Evolutionary conservation across 2,888 invertebrate species (phyloP).

Genomic region (Cabera pusaria): DNA sequence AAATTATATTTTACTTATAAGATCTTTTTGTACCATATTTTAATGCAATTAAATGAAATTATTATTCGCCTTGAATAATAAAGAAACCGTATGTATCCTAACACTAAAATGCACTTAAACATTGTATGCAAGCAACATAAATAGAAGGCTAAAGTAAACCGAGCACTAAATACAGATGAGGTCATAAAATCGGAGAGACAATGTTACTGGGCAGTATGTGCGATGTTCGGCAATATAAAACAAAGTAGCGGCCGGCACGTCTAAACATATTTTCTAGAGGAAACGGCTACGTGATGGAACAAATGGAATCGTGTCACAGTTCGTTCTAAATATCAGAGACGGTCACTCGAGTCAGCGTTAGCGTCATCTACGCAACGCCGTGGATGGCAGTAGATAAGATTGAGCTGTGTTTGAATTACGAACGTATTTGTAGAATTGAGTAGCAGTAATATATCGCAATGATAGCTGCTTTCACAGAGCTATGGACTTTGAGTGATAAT

Average conservation of each 20-base stretch:
- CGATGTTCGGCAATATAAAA: conserved; percentile 32
- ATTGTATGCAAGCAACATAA: conserved; percentile 15
- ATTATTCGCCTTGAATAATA: too few relatives aligned
- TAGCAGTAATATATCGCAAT: too few relatives aligned
- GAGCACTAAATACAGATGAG: conserved; percentile 35
- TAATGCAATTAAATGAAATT: too few relatives aligned
- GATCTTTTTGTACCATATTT: too few relatives aligned
- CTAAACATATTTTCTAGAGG: conserved; percentile 45
- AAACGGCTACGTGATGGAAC: conserved; percentile 50
- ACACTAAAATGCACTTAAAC: conserved; percentile 15
- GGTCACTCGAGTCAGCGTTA: conserved; percentile 39
- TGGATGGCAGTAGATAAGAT: conserved; percentile 14
- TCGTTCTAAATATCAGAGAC: conserved; percentile 52
- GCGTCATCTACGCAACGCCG: conserved; percentile 34
- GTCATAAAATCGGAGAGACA: conserved; percentile 43
- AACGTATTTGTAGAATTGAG: too few relatives aligned
- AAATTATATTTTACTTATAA: too few relatives aligned
- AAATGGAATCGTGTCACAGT: conserved; percentile 56
- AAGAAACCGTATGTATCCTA: too few relatives aligned
- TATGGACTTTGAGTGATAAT: too few relatives aligned
- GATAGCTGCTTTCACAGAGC: too few relatives aligned
- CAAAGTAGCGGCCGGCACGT: conserved; percentile 41
- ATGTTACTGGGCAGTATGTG: conserved; percentile 37
- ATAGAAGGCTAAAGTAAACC: conserved; percentile 26
- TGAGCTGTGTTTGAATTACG: too few relatives aligned